Conservation (phyloP, 2,888 invertebrate genomes). For the Ecdyonurus torrentis region DNA sequence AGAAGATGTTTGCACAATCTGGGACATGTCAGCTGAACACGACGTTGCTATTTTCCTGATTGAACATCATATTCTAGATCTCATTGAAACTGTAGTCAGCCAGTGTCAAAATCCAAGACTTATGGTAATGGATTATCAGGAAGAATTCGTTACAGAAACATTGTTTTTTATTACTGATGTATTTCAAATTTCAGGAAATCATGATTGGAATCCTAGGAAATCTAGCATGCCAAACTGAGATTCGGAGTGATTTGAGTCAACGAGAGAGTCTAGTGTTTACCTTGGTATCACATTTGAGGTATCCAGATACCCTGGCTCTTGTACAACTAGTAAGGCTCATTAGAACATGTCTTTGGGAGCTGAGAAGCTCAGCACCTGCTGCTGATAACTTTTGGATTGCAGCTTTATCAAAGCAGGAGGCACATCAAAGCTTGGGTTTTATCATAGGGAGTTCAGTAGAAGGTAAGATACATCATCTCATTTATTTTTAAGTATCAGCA, state of each 20-base stretch:
- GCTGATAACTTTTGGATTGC: not conserved
- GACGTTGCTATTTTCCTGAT: slow-evolving; percentile 55
- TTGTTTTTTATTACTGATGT: not conserved
- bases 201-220: slow-evolving; percentile 71
- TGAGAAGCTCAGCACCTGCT: slow-evolving; percentile 16
- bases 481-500: too few species aligned
- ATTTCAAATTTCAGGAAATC: slow-evolving; percentile 41
- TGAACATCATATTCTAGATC: slow-evolving; percentile 45
- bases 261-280: slow-evolving; percentile 38
- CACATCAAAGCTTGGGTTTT: not conserved
- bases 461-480: not conserved
- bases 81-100: slow-evolving; percentile 40
- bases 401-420: not conserved
- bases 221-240: slow-evolving; percentile 51
- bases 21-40: slow-evolving; percentile 71
- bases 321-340: slow-evolving; percentile 55
- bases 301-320: slow-evolving; percentile 52
- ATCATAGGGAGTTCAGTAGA: not conserved
- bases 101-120: slow-evolving; percentile 43
- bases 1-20: slow-evolving; percentile 55
- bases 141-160: not conserved
- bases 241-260: slow-evolving; percentile 36
- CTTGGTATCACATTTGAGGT: slow-evolving; percentile 36
- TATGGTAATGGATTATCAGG: slow-evolving; percentile 23
- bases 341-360: slow-evolving; percentile 23